A percentile compares a stretch with the other conserved stretches of the same genome.
Conservation (phyloP, 2,797 vertebrate genomes). For the Tragelaphus eurycerus region DNA sequence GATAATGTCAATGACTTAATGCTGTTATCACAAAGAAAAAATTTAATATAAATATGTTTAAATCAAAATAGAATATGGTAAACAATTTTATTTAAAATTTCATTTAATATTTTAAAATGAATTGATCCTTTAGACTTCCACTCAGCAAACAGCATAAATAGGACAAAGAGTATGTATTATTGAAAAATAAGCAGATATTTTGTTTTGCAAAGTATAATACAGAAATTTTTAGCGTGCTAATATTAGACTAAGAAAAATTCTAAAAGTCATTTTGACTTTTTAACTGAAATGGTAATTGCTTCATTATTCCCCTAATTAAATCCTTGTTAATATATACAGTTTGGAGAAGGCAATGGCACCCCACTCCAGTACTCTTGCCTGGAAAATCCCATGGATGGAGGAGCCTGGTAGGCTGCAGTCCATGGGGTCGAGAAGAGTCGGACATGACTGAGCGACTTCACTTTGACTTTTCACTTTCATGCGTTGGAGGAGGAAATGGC, state of each 20-base stretch:
- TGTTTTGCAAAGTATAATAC: not conserved
- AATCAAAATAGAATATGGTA: not conserved
- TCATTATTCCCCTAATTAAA: not conserved
- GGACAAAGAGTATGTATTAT: not conserved
- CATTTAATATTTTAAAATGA: not conserved
- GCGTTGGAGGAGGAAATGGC: no score
- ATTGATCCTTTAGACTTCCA: not conserved
- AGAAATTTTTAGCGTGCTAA: not conserved
- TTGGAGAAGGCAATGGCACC: no score
- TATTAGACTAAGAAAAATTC: not conserved
- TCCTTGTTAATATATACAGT: not conserved
- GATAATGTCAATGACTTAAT: not conserved
- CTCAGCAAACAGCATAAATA: not conserved
- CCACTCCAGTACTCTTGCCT: no score
- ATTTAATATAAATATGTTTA: not conserved
- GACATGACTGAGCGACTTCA: no score
- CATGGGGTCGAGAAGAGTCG: no score
- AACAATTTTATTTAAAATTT: constrained; percentile 17
- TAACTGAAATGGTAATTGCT: not conserved
- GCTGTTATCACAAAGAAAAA: not conserved
- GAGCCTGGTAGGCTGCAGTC: no score
- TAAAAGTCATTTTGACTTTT: not conserved
- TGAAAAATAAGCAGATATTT: not conserved
- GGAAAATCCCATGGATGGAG: no score
- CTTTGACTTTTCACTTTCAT: no score